These are phyloP conservation scores for Kryptolebias ocellatus DNA, from an alignment of 2,797 vertebrate species.

Conservation along the genomic window DNA sequence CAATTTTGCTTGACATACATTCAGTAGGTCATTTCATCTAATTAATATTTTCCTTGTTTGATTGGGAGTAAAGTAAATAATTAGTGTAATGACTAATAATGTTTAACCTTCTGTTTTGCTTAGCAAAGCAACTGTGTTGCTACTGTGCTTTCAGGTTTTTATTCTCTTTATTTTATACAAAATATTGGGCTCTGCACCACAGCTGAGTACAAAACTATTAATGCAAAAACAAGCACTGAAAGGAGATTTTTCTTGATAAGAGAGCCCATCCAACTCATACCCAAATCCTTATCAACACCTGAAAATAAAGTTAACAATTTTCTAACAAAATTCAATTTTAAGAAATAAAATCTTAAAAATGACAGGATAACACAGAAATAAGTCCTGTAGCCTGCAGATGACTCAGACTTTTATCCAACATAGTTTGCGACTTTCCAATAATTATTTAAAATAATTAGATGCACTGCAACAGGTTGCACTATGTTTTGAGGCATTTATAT, in stretches of 20 bases:
- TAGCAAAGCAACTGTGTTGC: constrained; percentile 9
- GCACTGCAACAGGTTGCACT: too few species aligned
- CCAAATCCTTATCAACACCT: neutral
- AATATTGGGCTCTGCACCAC: neutral
- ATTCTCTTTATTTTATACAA: neutral
- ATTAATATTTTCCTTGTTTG: constrained; percentile 63
- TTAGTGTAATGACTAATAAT: constrained; percentile 58
- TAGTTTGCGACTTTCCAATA: too few species aligned
- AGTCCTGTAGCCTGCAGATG: too few species aligned
- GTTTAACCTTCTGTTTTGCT: constrained; percentile 50
- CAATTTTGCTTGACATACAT: too few species aligned
- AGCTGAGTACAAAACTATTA: neutral
- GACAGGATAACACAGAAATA: neutral
- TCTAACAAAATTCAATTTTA: neutral
- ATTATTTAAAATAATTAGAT: too few species aligned
- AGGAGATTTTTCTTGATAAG: neutral
- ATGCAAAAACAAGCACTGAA: neutral
- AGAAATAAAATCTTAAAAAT: neutral
- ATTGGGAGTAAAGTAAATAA: constrained; percentile 61
- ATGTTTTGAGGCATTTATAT: too few species aligned
- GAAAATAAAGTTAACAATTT: neutral
- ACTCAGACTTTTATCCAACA: too few species aligned
- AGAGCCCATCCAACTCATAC: neutral
- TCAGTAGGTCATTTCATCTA: constrained; percentile 43
- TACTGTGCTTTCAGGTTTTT: neutral